Evolutionary conservation across 2,888 invertebrate species (phyloP).

Genomic region (Lasioglossum pauxillum): DNA sequence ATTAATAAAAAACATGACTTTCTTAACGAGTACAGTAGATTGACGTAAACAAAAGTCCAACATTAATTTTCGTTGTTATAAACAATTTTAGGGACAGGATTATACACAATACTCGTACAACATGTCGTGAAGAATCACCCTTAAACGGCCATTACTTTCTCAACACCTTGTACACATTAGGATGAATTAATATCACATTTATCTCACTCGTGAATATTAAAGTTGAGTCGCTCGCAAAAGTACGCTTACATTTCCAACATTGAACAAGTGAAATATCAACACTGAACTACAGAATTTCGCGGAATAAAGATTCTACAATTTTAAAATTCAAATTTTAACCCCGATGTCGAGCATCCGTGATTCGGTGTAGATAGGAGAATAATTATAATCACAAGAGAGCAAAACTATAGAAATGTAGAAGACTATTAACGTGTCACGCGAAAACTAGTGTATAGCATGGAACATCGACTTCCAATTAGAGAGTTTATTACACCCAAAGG

Average conservation of each 20-base stretch:
- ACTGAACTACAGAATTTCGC: background rate
- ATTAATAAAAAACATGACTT: background rate
- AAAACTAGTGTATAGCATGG: background rate
- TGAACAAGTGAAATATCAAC: background rate
- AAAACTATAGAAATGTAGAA: background rate
- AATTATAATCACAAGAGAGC: background rate
- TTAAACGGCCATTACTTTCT: background rate
- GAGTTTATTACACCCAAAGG: background rate
- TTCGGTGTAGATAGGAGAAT: background rate
- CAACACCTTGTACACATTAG: background rate
- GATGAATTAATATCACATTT: background rate
- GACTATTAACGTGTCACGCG: background rate
- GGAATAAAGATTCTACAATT: background rate
- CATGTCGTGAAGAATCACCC: background rate
- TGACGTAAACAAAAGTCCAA: background rate
- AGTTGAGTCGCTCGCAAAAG: background rate
- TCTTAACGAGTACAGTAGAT: background rate
- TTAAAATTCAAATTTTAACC: background rate
- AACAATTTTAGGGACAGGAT: background rate
- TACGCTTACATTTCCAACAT: background rate
- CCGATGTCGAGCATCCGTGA: background rate
- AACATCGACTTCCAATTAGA: slow-evolving; percentile 1
- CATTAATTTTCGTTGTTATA: background rate
- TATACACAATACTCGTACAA: background rate
- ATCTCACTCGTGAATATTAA: background rate